These are phyloP conservation scores for Globicephala melas DNA, from an alignment of 2,113 vertebrate genomes.

Conservation along the genomic window DNA sequence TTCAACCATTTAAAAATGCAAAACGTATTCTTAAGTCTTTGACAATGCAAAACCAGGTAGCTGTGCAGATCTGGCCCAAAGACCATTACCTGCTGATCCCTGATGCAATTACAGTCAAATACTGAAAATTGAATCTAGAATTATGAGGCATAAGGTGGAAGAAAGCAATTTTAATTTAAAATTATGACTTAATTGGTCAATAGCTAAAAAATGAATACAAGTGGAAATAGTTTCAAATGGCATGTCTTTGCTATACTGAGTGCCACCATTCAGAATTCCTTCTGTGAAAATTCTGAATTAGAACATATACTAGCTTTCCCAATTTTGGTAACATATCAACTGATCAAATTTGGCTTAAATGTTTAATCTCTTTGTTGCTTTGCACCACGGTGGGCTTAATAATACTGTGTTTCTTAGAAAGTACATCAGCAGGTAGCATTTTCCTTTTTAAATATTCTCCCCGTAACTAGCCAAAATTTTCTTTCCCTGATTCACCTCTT, in stretches of 20 bases:
- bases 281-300: conserved; percentile 51
- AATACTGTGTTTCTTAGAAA: not conserved
- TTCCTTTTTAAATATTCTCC: not conserved
- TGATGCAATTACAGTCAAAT: not conserved
- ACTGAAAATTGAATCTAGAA: not conserved
- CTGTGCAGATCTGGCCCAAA: not conserved
- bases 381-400: not conserved
- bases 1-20: not conserved
- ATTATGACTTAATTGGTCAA: not conserved
- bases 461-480: not conserved
- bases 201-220: not conserved
- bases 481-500: not conserved
- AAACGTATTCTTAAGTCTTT: not conserved
- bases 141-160: not conserved
- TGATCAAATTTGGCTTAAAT: conserved; percentile 23
- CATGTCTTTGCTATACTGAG: not conserved
- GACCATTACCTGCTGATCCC: not conserved
- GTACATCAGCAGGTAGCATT: not conserved
- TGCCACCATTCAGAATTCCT: conserved; percentile 20
- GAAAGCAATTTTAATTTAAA: conserved; percentile 15
- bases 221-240: not conserved
- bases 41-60: not conserved
- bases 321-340: not conserved
- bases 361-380: not conserved
- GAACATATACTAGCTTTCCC: not conserved